Percentiles rank a stretch among this genome's conserved stretches.
Conservation (phyloP, 2,888 invertebrate species). For the Nomada lathburiana region DNA sequence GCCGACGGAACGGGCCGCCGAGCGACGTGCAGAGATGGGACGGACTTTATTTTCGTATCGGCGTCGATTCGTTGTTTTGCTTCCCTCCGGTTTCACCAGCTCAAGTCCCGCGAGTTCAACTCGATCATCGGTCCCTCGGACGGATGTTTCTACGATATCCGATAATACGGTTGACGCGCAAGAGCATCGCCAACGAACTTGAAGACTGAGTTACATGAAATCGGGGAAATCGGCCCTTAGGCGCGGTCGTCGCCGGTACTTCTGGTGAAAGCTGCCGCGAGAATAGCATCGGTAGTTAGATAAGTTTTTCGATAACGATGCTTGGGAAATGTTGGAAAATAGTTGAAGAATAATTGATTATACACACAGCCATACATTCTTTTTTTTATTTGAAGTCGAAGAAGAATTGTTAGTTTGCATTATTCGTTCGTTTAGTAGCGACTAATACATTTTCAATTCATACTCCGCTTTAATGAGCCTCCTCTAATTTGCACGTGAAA, state of each 20-base stretch:
- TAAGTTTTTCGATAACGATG: not conserved
- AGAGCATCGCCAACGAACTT: not conserved
- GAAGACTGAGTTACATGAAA: constrained; percentile 6
- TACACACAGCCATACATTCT: not conserved
- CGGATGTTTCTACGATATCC: constrained; percentile 22
- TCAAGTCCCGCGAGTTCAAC: constrained; percentile 52
- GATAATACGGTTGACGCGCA: not conserved
- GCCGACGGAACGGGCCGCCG: constrained; percentile 48
- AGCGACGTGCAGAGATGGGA: constrained; percentile 56
- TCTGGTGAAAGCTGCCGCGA: constrained; percentile 39
- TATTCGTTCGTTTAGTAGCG: not conserved
- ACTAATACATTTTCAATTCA: not conserved
- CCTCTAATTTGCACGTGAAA: not conserved
- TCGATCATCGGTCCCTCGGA: not conserved
- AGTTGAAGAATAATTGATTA: not conserved
- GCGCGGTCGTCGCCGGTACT: not conserved
- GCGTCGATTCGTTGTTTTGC: constrained; percentile 58
- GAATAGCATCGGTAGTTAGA: not conserved
- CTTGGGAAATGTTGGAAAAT: too few relatives aligned
- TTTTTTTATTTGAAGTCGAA: too few relatives aligned
- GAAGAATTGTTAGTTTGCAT: too few relatives aligned
- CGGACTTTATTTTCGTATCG: constrained; percentile 72
- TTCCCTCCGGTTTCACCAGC: constrained; percentile 47
- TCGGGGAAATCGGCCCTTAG: constrained; percentile 39
- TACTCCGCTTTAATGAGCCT: not conserved